Evolutionary conservation across 2,113 vertebrate species (phyloP), one percentile per base, ranked within the genome.

Genomic region (Cervus canadensis): DNA sequence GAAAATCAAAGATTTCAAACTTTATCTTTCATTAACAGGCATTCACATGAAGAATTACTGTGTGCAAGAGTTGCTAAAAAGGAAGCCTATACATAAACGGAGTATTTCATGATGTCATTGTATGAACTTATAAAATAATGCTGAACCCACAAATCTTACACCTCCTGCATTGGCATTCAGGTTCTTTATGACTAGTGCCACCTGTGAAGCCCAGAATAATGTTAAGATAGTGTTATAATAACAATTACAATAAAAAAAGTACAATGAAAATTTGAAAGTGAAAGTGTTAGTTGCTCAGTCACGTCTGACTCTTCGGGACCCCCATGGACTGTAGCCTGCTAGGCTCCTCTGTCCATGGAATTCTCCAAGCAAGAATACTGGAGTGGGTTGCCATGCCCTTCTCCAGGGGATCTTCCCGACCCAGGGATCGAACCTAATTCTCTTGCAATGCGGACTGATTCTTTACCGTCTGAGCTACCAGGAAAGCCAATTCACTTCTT

Each of bases 401-500:
- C 71, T 76, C 71, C 71, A 76, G 36, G 36, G 36, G 36, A 76
- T 76, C 28, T 62, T 62, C 28, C 36, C 0, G 3, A 76, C 40
- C 12, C 71, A 43, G 71, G 71, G 71, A 43, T 26, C 1, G 1
- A 76, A 76, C 23, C 23, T 76, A 40, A 12, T 12, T 43, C 23
- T 76, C 40, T 14, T 43, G 40, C 71, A 26, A 14, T 26, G 71
- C 36, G 14, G 40, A 23, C 36, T 76, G 36, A 76, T 76, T 76
- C 40, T 43, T 76, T 43, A 43, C 71, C 0, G 0, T 76, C 23
- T 76, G 23, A 76, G 36, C 71, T 43, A 76, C 36, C 19, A 94
- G 28, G 50, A 97, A 96, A 84, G 71, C 14, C n/a, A 86, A 67
- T 54, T 94, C 25, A 87, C 64, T 91, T 96, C 56, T 89, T 94